phyloP scores from a whole-genome alignment of 2,888 invertebrate species.

The Corbicula japonica region DNA sequence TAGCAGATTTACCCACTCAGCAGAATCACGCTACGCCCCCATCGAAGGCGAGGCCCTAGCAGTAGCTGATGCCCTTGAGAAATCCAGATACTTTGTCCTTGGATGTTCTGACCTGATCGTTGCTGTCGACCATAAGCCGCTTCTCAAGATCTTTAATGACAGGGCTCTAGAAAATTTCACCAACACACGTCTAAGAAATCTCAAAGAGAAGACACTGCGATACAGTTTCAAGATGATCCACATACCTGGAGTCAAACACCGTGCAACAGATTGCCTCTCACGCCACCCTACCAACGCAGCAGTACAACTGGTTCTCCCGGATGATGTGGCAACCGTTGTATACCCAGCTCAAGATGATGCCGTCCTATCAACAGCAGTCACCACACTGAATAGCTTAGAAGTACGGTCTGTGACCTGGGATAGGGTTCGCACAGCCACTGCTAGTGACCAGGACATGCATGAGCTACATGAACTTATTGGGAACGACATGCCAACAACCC shows the following conservation, averaged over 20 bases:
- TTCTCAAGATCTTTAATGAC: conserved; percentile 50
- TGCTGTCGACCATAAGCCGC: conserved; percentile 62
- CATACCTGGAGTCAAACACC: conserved; percentile 49
- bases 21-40: too few relatives aligned
- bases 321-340: conserved; percentile 33
- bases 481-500: conserved; percentile 26
- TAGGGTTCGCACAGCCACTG: conserved; percentile 48
- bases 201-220: conserved; percentile 50
- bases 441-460: conserved; percentile 59
- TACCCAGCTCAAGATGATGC: not conserved
- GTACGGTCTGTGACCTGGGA: conserved; percentile 65
- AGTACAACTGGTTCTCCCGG: conserved; percentile 14
- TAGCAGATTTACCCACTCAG: conserved; percentile 60
- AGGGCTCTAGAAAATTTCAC: conserved; percentile 48
- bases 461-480: conserved; percentile 39
- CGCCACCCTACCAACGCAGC: conserved; percentile 52
- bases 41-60: too few relatives aligned
- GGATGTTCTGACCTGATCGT: conserved; percentile 52
- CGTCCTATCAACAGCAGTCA: not conserved
- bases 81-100: conserved; percentile 47
- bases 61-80: conserved; percentile 43
- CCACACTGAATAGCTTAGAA: conserved; percentile 15
- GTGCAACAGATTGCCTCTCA: conserved; percentile 54
- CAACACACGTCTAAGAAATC: conserved; percentile 52
- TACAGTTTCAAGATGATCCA: conserved; percentile 49